Evolutionary conservation across 2,113 vertebrate genomes (phyloP).

Genomic region (Centrocercus urophasianus): DNA sequence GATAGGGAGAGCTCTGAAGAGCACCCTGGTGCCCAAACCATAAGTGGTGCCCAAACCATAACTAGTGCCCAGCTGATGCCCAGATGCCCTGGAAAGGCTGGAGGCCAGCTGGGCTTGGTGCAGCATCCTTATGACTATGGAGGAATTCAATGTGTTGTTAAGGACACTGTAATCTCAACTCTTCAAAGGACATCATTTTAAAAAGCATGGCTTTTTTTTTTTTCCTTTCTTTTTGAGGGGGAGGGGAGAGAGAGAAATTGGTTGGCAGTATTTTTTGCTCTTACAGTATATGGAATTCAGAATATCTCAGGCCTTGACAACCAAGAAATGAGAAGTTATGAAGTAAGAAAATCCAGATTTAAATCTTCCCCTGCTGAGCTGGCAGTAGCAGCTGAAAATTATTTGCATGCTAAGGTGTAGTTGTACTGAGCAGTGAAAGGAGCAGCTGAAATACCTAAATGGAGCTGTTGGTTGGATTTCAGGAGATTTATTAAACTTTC

Average conservation of each 20-base stretch:
- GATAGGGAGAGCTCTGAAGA: background rate
- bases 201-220: background rate
- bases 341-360: conserved; percentile 54
- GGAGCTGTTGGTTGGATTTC: background rate
- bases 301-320: conserved; percentile 47
- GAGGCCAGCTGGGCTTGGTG: background rate
- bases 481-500: conserved; percentile 3
- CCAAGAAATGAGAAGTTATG: conserved; percentile 59
- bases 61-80: background rate
- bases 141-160: background rate
- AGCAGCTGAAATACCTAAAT: background rate
- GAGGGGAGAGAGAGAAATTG: background rate
- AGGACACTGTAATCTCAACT: background rate
- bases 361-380: conserved; percentile 66
- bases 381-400: conserved; percentile 32
- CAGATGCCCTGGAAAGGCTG: background rate
- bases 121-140: accelerated
- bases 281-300: background rate
- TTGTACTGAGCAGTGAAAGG: background rate
- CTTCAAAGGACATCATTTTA: background rate
- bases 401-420: conserved; percentile 24
- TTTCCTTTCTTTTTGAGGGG: too few relatives aligned
- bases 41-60: background rate
- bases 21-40: background rate
- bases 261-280: conserved; percentile 24